Evolutionary conservation across 2,888 invertebrate species (phyloP).

Genomic region (Xylota segnis): DNA sequence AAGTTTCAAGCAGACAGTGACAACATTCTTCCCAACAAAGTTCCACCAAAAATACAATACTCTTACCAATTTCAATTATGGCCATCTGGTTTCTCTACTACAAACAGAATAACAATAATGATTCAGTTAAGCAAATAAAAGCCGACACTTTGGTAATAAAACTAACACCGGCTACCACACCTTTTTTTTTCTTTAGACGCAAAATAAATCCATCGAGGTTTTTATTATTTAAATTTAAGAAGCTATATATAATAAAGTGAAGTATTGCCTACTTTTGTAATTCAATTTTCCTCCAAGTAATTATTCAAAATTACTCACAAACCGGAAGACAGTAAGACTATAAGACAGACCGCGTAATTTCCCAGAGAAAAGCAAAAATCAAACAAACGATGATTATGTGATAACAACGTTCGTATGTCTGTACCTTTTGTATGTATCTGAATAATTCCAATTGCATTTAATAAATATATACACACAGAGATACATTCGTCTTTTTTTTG

Average conservation of each 20-base stretch:
- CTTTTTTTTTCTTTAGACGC: too few species aligned
- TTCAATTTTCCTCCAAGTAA: background rate
- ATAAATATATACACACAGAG: background rate
- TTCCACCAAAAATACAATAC: background rate
- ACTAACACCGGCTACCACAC: background rate
- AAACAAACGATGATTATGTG: background rate
- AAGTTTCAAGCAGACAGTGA: background rate
- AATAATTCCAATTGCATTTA: conserved; percentile 18
- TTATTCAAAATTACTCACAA: conserved; percentile 6
- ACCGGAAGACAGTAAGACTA: conserved; percentile 15
- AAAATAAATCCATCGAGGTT: background rate
- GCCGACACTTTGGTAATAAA: background rate
- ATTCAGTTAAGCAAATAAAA: background rate
- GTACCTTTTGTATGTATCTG: too few species aligned
- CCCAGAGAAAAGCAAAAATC: background rate
- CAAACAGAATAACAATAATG: background rate
- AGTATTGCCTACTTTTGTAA: background rate
- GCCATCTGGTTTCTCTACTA: background rate
- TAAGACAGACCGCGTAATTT: background rate
- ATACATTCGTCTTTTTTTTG: background rate
- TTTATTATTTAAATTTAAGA: too few species aligned
- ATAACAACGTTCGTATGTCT: background rate
- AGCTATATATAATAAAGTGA: too few species aligned
- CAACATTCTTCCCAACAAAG: background rate
- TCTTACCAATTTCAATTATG: background rate